phyloP scores from a whole-genome alignment of 2,888 invertebrate species.

The Pimpla rufipes region DNA sequence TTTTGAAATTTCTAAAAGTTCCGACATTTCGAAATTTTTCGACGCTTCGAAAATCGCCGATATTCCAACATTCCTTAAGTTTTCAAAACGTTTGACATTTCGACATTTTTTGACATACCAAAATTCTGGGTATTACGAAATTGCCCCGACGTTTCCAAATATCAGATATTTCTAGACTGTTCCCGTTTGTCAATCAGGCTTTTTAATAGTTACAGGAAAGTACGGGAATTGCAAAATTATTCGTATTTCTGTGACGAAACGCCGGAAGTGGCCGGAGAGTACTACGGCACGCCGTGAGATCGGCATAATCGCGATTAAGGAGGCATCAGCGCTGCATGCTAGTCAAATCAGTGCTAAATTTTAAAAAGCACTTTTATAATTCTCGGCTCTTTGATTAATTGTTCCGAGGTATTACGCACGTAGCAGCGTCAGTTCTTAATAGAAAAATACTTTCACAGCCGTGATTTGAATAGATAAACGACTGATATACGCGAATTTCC shows the following conservation, averaged over 20 bases:
- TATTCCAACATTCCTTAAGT: neutral
- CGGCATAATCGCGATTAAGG: conserved; percentile 4
- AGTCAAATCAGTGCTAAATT: no score
- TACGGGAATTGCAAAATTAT: neutral
- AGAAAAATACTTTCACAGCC: no score
- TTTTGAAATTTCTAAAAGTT: neutral
- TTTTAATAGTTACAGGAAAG: neutral
- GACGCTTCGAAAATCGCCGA: neutral
- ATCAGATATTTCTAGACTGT: neutral
- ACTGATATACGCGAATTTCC: no score
- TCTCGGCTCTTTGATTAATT: no score
- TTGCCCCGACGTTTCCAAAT: neutral
- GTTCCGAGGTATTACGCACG: no score
- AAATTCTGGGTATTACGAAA: neutral
- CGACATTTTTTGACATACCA: neutral
- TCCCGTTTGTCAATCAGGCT: neutral
- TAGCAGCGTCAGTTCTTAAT: no score
- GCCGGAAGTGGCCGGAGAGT: conserved; percentile 21
- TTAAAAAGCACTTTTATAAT: no score
- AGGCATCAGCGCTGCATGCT: no score
- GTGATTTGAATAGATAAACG: no score
- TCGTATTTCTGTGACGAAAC: conserved; percentile 1
- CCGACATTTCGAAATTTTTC: neutral
- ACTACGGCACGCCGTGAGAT: neutral
- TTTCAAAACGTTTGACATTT: neutral